Base-by-base conservation (phyloP, 2,113 vertebrate genomes). In the Coptodon rendalli region DNA sequence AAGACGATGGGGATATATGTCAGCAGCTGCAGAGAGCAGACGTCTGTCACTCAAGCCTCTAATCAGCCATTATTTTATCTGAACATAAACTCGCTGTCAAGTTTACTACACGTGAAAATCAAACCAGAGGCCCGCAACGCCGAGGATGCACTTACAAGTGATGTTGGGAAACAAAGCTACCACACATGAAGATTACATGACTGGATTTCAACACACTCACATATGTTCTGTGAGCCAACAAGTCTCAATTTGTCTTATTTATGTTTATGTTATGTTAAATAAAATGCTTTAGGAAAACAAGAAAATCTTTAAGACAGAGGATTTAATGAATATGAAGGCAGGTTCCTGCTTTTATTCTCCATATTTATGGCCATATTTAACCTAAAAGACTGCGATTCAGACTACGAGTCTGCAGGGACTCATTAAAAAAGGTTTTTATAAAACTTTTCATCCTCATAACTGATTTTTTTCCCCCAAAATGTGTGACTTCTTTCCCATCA, bases 11-110 rank as follows among this genome's bases (percentile, higher is more conserved):
- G 52, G 36, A 59, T 29, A 10, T 27, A 16, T 13, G 85, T 79
- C 31, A 16, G 81, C 86, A 89, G 91, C 87, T 91, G 91, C 78
- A 12, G 12, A 1, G 57, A 82, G n/a, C 59, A 29, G 53, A 53
- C 81, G 24, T 29, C 43, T 7, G 85, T 63, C 88, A 82, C 10
- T 81, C 59, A 48, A 19, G n/a, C 48, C 5, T 61, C 83, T 83
- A 56, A 90, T 45, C 54, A 87, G 83, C 29, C 27, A 50, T 45
- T 24, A 3, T 59, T 29, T 81, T 16, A 80, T 82, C 81, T 31
- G 71, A 79, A 87, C 86, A 84, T n/a, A 68, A 84, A 78, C 83
- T 73, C 11, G 2, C 24, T 16, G 31, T 53, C 6, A 2, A 50
- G 36, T 34, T 68, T 38, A 40, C n/a, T 29, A 45, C 36, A 9